These are phyloP conservation scores for Xestia xanthographa DNA, from an alignment of 2,888 invertebrate genomes.

Conservation along the genomic window DNA sequence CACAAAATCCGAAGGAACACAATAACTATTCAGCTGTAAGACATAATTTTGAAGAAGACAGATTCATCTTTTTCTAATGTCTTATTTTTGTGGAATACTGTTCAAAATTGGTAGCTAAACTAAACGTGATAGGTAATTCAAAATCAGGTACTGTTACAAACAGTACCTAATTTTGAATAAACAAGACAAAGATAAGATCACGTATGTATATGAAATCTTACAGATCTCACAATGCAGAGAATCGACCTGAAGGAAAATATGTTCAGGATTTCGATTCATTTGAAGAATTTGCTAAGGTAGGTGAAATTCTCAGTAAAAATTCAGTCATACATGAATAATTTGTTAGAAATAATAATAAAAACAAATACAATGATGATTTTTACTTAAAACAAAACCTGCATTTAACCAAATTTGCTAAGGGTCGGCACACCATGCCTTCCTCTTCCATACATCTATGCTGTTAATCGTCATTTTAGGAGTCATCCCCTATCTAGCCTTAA, in stretches of 20 bases:
- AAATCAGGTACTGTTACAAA: not conserved
- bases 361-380: not conserved
- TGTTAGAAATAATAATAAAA: not conserved
- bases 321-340: not conserved
- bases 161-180: too few species aligned
- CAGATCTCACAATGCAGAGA: conserved; percentile 7
- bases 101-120: not conserved
- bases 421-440: not conserved
- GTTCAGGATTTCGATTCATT: not conserved
- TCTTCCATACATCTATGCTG: not conserved
- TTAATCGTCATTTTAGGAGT: not conserved
- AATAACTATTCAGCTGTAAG: not conserved
- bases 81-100: not conserved
- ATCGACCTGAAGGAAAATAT: not conserved
- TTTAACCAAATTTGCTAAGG: not conserved
- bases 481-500: not conserved
- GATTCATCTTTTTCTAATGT: not conserved
- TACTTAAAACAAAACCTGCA: not conserved
- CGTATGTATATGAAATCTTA: not conserved
- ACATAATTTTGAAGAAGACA: not conserved
- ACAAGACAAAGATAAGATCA: not conserved
- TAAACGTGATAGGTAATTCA: not conserved
- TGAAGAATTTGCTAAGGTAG: conserved; percentile 24
- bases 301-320: not conserved
- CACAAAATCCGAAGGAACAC: not conserved